Conservation (phyloP, 2,888 invertebrate species). For the Malachius bipustulatus region DNA sequence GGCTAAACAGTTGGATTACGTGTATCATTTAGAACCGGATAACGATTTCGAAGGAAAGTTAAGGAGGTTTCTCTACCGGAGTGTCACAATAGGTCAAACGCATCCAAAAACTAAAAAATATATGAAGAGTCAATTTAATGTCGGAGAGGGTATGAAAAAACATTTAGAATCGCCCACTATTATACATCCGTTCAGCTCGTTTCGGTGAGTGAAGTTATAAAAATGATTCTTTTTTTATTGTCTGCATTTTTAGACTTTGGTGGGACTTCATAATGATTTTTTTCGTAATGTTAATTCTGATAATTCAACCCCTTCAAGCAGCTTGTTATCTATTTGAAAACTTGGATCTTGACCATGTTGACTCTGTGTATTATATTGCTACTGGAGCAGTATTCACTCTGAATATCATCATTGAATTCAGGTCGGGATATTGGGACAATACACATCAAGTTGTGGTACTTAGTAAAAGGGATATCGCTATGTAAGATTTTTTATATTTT, state of each 20-base stretch:
- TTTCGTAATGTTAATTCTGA: not conserved
- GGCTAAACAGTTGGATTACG: constrained; percentile 1
- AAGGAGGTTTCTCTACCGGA: not conserved
- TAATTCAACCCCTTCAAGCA: not conserved
- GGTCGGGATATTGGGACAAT: not conserved
- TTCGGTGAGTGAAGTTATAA: not conserved
- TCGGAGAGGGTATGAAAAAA: not conserved
- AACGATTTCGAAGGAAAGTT: not conserved
- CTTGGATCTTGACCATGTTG: not conserved
- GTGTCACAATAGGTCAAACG: not conserved
- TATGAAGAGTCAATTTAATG: not conserved
- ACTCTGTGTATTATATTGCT: not conserved
- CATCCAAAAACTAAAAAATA: not conserved
- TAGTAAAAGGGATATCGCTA: not conserved
- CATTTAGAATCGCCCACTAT: not conserved
- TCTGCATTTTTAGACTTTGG: not conserved
- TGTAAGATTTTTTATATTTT: not conserved
- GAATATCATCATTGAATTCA: constrained; percentile 1
- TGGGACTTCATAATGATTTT: constrained; percentile 2
- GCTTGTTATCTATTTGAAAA: not conserved
- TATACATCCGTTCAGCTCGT: not conserved
- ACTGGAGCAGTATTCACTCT: not conserved
- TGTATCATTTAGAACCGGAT: not conserved
- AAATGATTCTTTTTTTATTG: no score
- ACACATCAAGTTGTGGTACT: not conserved